Evolutionary conservation across 2,797 vertebrate genomes (phyloP).

Genomic region (Diceros bicornis): DNA sequence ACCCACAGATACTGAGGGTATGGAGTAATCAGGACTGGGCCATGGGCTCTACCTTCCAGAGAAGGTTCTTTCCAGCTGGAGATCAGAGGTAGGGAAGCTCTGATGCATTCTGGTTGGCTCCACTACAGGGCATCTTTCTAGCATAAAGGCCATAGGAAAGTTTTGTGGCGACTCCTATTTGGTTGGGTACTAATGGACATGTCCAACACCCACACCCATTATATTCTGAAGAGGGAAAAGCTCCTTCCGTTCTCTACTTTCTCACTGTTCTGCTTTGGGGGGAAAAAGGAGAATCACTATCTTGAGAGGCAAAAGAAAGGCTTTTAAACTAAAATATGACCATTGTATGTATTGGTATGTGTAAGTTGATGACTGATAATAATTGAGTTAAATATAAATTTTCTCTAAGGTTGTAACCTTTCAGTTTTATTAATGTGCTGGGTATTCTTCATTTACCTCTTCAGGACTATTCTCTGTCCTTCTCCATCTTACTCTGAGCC

Average conservation of each 20-base stretch:
- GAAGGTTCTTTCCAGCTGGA: neutral
- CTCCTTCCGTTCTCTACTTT: neutral
- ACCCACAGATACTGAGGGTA: neutral
- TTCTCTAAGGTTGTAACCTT: constrained; percentile 33
- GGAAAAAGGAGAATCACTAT: neutral
- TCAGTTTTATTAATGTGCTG: neutral
- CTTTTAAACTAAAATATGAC: neutral
- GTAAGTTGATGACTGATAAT: neutral
- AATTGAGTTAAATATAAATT: neutral
- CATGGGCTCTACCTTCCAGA: neutral
- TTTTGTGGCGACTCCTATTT: neutral
- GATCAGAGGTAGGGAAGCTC: neutral
- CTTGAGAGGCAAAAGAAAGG: neutral
- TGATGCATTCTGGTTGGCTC: neutral
- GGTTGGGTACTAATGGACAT: neutral
- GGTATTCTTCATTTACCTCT: neutral
- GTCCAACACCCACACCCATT: neutral
- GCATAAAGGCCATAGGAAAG: neutral
- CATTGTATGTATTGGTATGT: neutral
- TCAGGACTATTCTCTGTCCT: neutral
- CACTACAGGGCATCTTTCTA: neutral
- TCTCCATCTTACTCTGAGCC: constrained; percentile 12
- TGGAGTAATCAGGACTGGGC: neutral
- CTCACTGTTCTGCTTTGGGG: neutral
- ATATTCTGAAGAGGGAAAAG: constrained; percentile 12